Conservation (phyloP, 2,797 vertebrate species). For the Urocyon cinereoargenteus region DNA sequence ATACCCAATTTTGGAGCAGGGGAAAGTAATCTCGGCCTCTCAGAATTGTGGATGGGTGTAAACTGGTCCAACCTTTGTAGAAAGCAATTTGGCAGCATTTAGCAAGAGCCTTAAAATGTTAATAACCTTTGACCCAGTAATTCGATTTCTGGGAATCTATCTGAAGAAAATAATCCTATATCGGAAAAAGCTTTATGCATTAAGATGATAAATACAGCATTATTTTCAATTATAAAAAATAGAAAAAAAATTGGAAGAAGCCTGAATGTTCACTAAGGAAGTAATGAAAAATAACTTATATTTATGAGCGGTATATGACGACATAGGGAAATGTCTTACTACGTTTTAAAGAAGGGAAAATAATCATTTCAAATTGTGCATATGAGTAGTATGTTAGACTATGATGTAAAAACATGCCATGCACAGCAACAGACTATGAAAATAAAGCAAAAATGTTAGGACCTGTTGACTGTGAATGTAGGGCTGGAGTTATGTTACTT, state of each 20-base stretch:
- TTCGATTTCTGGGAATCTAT: conserved; percentile 55
- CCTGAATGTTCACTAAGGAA: background rate
- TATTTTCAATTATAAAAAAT: background rate
- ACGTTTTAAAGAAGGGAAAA: background rate
- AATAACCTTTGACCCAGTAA: background rate
- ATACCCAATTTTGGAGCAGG: background rate
- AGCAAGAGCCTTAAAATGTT: background rate
- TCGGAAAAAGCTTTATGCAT: background rate
- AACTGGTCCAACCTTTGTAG: background rate
- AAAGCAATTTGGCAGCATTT: background rate
- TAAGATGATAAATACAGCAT: background rate
- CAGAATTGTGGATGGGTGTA: background rate
- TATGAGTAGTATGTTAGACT: rapidly evolving
- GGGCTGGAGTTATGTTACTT: background rate
- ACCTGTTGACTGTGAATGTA: background rate
- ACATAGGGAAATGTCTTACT: background rate
- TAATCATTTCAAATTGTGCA: background rate
- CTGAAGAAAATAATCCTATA: background rate
- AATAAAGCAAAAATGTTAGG: background rate
- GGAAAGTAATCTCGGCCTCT: background rate
- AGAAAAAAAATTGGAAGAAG: background rate
- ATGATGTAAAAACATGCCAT: background rate
- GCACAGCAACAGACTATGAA: background rate
- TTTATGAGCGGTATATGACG: background rate
- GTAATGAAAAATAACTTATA: background rate